phyloP scores from a whole-genome alignment of 2,888 invertebrate species.

The Doris montereyensis region DNA sequence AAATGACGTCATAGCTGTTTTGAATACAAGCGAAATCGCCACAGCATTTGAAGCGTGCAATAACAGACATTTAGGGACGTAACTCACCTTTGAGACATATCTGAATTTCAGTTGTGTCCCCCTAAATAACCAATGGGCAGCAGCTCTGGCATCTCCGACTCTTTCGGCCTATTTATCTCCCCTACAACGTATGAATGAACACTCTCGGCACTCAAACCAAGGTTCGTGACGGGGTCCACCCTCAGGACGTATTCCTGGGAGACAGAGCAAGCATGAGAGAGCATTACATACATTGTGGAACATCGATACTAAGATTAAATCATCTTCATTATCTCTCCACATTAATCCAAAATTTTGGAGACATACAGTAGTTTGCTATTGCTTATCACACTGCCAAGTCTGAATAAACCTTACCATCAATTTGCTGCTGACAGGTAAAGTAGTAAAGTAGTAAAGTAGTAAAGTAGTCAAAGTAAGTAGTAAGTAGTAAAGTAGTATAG shows the following conservation, averaged over 20 bases:
- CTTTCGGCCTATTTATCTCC: conserved; percentile 76
- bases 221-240: conserved; percentile 92
- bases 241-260: conserved; percentile 86
- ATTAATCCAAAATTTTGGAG: too few relatives aligned
- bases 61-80: too few relatives aligned
- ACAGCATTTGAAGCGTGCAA: too few relatives aligned
- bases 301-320: background rate
- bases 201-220: conserved; percentile 88
- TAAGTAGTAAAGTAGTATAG: conserved; percentile 13
- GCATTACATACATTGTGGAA: background rate
- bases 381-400: too few relatives aligned
- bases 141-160: conserved; percentile 83
- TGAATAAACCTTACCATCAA: too few relatives aligned
- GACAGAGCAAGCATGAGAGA: conserved; percentile 36
- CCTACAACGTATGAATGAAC: conserved; percentile 95
- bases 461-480: too few relatives aligned
- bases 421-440: too few relatives aligned
- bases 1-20: too few relatives aligned
- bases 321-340: background rate
- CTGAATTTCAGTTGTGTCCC: conserved; percentile 75
- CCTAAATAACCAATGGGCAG: conserved; percentile 94
- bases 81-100: conserved; percentile 75
- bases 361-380: too few relatives aligned
- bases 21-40: too few relatives aligned
- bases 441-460: too few relatives aligned